Evolutionary conservation across 2,888 invertebrate species (phyloP).

Genomic region (Drosophila borealis): DNA sequence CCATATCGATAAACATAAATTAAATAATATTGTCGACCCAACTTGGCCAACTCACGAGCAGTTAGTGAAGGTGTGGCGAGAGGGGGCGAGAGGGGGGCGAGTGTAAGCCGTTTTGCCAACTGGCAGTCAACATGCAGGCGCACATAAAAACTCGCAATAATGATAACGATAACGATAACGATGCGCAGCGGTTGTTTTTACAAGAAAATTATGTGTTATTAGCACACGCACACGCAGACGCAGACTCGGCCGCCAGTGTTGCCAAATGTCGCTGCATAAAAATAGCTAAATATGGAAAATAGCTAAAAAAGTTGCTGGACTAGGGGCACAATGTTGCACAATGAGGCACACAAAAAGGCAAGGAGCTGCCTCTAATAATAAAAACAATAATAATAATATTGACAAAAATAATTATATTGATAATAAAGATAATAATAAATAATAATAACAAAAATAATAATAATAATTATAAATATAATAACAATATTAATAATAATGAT

Average conservation of each 20-base stretch:
- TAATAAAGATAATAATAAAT: too few species aligned
- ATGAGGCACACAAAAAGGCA: too few species aligned
- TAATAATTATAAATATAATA: too few species aligned
- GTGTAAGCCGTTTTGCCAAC: conserved; percentile 59
- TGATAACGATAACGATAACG: conserved; percentile 79
- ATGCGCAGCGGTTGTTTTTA: conserved; percentile 82
- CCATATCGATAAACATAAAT: conserved; percentile 80
- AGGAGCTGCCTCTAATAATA: too few species aligned
- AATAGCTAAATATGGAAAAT: too few species aligned
- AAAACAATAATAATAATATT: too few species aligned
- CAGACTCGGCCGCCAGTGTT: neutral
- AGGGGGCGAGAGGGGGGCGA: neutral
- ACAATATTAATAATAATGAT: too few species aligned
- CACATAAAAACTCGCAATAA: conserved; percentile 77
- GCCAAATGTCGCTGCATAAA: too few species aligned
- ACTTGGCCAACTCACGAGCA: conserved; percentile 29
- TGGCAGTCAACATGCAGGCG: conserved; percentile 73
- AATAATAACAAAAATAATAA: too few species aligned
- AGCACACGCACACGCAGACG: conserved; percentile 52
- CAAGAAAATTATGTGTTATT: conserved; percentile 80
- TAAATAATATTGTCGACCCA: conserved; percentile 70
- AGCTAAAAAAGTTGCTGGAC: too few species aligned
- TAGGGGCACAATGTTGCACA: too few species aligned
- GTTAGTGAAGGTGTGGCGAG: neutral
- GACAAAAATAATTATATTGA: too few species aligned